phyloP scores from a whole-genome alignment of 2,113 vertebrate species.

The Protomyctophum bolini region DNA sequence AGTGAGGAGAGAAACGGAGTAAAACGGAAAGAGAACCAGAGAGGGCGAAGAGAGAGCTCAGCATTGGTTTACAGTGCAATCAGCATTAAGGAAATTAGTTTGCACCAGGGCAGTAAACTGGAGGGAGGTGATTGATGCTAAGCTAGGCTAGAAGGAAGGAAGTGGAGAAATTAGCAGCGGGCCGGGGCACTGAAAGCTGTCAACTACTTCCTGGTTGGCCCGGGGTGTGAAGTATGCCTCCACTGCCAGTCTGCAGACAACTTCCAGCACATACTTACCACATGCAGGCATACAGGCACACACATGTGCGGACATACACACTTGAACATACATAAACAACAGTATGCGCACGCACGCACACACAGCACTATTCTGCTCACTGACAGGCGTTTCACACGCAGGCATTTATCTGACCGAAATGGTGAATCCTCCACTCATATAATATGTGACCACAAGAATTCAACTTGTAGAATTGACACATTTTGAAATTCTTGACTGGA shows the following conservation, averaged over 20 bases:
- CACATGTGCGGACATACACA: conserved; percentile 4
- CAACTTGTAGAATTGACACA: no score
- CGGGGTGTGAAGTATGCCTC: conserved; percentile 72
- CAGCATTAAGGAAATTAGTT: conserved; percentile 79
- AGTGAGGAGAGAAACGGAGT: conserved; percentile 38
- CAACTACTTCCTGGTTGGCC: conserved; percentile 80
- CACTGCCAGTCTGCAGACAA: conserved; percentile 47
- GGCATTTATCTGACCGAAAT: no score
- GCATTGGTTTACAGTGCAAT: conserved; percentile 75
- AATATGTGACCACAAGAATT: no score
- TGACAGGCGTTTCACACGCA: no score
- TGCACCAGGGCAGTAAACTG: conserved; percentile 62
- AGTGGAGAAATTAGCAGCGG: conserved; percentile 71
- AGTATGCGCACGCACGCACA: not conserved
- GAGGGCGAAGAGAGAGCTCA: conserved; percentile 60
- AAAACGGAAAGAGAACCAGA: conserved; percentile 59
- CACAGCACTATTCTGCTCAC: no score
- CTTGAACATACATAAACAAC: not conserved
- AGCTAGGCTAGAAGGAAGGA: conserved; percentile 79
- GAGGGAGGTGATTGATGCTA: conserved; percentile 77
- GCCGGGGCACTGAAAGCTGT: conserved; percentile 75
- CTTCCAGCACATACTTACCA: conserved; percentile 18
- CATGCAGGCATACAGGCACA: conserved; percentile 9
- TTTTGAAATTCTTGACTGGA: no score
- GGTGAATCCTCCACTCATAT: no score